Conservation (phyloP, 2,888 invertebrate species). For the Drosophila mayaguana region DNA sequence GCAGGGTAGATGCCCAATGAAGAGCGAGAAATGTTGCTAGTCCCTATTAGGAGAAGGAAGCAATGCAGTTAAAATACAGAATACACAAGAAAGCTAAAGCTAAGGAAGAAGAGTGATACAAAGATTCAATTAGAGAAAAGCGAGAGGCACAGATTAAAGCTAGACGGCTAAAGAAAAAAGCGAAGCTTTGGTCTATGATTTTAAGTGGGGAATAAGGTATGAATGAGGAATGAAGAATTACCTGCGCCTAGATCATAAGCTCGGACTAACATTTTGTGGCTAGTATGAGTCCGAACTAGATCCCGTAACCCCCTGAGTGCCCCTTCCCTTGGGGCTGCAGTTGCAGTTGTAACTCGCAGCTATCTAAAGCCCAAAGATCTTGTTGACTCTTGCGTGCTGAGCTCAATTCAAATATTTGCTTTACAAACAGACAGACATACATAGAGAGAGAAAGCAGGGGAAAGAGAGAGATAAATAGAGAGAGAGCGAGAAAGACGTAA, state of each 20-base stretch:
- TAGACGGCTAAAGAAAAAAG: not conserved
- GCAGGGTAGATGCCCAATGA: not conserved
- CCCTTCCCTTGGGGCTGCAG: not conserved
- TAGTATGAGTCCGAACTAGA: not conserved
- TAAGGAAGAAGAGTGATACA: not conserved
- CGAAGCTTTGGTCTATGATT: too few species aligned
- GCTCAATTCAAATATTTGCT: conserved; percentile 12
- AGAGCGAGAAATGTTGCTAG: not conserved
- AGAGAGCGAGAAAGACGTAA: not conserved
- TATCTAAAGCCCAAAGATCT: conserved; percentile 14
- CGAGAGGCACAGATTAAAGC: not conserved
- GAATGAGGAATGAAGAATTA: too few species aligned
- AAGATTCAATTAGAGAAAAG: not conserved
- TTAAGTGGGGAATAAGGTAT: too few species aligned
- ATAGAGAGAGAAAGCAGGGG: too few species aligned
- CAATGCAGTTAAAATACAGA: too few species aligned
- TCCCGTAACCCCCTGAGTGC: not conserved
- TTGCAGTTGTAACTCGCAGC: conserved; percentile 2
- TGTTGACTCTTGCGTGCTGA: conserved; percentile 34
- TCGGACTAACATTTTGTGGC: not conserved
- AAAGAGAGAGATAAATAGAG: not conserved
- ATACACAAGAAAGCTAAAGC: too few species aligned
- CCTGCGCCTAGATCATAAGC: too few species aligned
- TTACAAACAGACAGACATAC: not conserved
- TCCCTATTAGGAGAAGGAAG: not conserved